phyloP scores from a whole-genome alignment of 2,888 invertebrate genomes.

The Drosophila ustulata region DNA sequence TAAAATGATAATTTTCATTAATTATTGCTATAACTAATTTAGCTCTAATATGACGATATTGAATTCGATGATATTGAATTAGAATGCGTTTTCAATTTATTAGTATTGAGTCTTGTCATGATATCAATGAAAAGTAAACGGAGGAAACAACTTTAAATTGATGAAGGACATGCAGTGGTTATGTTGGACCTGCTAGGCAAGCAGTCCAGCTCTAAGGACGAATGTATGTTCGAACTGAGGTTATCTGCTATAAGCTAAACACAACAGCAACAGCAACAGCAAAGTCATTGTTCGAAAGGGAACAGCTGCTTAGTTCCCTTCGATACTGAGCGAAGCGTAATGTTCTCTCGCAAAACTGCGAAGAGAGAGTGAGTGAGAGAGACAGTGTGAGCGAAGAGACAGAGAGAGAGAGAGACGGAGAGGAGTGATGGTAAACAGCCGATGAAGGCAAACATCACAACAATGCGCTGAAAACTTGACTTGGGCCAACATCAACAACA shows the following conservation, averaged over 20 bases:
- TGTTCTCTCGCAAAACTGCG: constrained; percentile 26
- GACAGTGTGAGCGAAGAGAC: not conserved
- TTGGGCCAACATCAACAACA: constrained; percentile 31
- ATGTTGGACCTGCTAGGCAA: not conserved
- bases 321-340: constrained; percentile 16
- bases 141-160: not conserved
- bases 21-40: not conserved
- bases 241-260: constrained; percentile 19
- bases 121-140: not conserved
- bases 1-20: too few species aligned
- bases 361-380: constrained; percentile 38
- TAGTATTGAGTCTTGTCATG: not conserved
- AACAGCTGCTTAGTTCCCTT: constrained; percentile 25
- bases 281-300: not conserved
- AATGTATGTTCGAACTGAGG: not conserved
- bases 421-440: constrained; percentile 22
- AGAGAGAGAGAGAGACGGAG: constrained; percentile 23
- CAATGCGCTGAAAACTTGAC: constrained; percentile 50
- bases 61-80: not conserved
- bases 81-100: not conserved
- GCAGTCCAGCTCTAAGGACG: not conserved
- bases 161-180: not conserved
- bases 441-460: constrained; percentile 58
- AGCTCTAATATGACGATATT: not conserved
- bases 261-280: constrained; percentile 20